phyloP scores from a whole-genome alignment of 2,888 invertebrate genomes.

The Metallyticus violacea region DNA sequence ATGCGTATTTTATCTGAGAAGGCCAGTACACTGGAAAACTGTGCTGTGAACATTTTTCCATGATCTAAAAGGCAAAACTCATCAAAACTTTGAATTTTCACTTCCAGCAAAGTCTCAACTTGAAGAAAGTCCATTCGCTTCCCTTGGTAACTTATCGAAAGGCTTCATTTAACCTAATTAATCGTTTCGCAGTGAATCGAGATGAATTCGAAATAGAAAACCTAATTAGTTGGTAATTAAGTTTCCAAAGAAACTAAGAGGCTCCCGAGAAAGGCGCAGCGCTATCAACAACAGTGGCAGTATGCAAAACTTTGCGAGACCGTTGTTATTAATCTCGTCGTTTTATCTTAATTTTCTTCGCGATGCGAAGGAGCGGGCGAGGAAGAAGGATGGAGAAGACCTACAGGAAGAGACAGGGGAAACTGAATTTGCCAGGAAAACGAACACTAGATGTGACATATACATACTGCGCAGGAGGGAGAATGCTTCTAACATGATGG shows the following conservation, averaged over 20 bases:
- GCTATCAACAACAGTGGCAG: neutral
- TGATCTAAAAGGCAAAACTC: neutral
- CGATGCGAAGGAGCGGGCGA: neutral
- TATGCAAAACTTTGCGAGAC: slow-evolving; percentile 12
- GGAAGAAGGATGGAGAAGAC: neutral
- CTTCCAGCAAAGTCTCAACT: neutral
- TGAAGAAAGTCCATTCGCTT: neutral
- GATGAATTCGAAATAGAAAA: slow-evolving; percentile 14
- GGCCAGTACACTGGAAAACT: too few species aligned
- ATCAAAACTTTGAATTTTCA: neutral
- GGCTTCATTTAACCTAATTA: slow-evolving; percentile 10
- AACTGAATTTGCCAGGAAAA: neutral
- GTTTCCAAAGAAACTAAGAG: slow-evolving; percentile 19
- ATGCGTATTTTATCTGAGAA: neutral
- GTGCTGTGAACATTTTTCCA: neutral
- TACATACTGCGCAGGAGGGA: neutral
- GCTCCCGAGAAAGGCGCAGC: neutral
- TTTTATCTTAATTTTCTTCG: slow-evolving; percentile 19
- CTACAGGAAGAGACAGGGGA: neutral
- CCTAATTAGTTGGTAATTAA: slow-evolving; percentile 26
- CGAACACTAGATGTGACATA: neutral
- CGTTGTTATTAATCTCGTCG: slow-evolving; percentile 18
- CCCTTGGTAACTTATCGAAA: neutral
- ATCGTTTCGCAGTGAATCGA: slow-evolving; percentile 14
- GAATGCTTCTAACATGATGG: neutral